Conservation (phyloP, 1,140 invertebrate species). For the Drosophila obscura region DNA sequence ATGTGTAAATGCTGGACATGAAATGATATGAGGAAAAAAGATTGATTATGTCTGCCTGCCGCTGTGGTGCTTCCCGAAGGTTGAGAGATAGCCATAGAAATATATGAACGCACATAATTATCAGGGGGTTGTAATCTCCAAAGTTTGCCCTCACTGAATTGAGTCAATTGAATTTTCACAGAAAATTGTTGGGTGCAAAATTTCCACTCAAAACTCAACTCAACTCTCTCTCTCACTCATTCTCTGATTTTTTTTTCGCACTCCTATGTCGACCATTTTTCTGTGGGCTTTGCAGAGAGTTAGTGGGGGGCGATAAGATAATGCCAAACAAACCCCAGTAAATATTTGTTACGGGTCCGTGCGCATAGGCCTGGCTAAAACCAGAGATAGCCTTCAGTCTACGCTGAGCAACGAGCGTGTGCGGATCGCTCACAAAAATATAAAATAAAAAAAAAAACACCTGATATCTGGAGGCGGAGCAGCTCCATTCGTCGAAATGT, state of each 20-base stretch:
- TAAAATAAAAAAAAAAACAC: too few species aligned
- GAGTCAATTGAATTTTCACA: too few species aligned
- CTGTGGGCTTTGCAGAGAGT: slow-evolving; percentile 42
- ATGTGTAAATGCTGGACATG: slow-evolving; percentile 46
- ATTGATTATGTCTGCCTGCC: slow-evolving; percentile 7
- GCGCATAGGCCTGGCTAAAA: slow-evolving; percentile 9
- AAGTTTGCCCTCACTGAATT: too few species aligned
- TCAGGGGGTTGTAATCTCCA: too few species aligned
- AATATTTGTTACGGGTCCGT: slow-evolving; percentile 15
- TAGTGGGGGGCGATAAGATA: slow-evolving; percentile 41
- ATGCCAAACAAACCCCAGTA: slow-evolving; percentile 5
- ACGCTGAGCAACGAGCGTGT: slow-evolving; percentile 44
- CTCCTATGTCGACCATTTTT: slow-evolving; percentile 15
- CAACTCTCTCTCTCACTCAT: slow-evolving; percentile 13
- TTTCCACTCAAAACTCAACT: slow-evolving; percentile 19
- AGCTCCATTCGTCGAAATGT: slow-evolving; percentile 41
- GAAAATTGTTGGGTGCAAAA: too few species aligned
- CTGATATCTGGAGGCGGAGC: not conserved
- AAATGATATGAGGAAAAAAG: not conserved
- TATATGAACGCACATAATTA: too few species aligned
- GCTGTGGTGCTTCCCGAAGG: not conserved
- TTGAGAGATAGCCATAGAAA: too few species aligned
- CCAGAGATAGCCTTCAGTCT: slow-evolving; percentile 42
- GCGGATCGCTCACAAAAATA: slow-evolving; percentile 23
- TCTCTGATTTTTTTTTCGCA: slow-evolving; percentile 6